phyloP scores from a whole-genome alignment of 2,113 vertebrate species.

The western clawed frog (Xenopus tropicalis) region UCB_Xtro_10.0 CM004443.2:197401501-197402000 shows the following conservation, averaged over 20 bases:
- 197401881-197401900: constrained; percentile 55
- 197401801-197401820: constrained; percentile 58
- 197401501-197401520: too few species aligned
- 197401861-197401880: constrained; percentile 54
- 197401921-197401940: constrained; percentile 52
- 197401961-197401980: constrained; percentile 29
- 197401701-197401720: background rate
- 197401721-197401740: constrained; percentile 8
- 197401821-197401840: constrained; percentile 57
- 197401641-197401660: background rate
- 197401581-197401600: background rate
- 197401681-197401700: background rate
- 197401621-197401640: background rate
- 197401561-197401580: background rate
- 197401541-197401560: too few species aligned
- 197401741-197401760: background rate
- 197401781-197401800: constrained; percentile 64
- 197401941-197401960: constrained; percentile 56
- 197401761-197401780: constrained; percentile 38
- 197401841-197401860: constrained; percentile 54
- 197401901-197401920: constrained; percentile 16
- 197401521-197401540: too few species aligned
- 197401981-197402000: constrained; percentile 20
- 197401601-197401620: background rate
- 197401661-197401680: background rate